Base-by-base conservation (phyloP, 2,888 invertebrate species). In the Fragum fragum region DNA sequence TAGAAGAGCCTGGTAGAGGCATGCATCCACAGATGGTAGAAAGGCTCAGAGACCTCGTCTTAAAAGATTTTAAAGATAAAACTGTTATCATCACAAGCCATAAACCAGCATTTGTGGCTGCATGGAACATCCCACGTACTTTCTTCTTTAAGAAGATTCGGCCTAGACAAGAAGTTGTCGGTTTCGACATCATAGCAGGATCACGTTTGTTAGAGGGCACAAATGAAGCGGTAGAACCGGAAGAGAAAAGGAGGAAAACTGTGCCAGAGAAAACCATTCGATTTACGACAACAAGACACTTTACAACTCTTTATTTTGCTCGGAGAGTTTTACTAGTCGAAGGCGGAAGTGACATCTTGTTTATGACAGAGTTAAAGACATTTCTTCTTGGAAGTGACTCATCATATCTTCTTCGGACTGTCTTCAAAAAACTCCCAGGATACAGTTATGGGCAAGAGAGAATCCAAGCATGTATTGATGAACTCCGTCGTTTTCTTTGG, bases 11-110 rank as follows among this genome's bases (percentile, higher is more conserved):
- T 5, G 85, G 76, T 18, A 73, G 74, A 36, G 81, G 85, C 16
- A 85, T 85, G 85, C 85, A 85, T 73, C 81, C 81, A 1, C 85
- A 85, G 42, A 74, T 85, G 61, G 61, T 79, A 0, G 79, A 79
- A 52, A 74, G 76, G 29, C 71, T 85, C 69, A 47, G 69, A 52
- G 69, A 69, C 29, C 29, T 69, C 28, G 28, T 69, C 11, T 21
- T 69, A 29, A 23, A 29, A 52, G 5, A 23, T 1, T 28, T 69
- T 7, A 18, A 69, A 3, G 52, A 69, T 26, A 69, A 69, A 52
- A 52, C 52, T 14, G 52, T 69, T 28, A 16, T 69, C 2, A 18
- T 69, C 26, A 69, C 52, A 14, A 69, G 52, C 47, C 69, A 69
- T 23, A 47, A 69, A n/a, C 69, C 69, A 7, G 69, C 69, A 26